Evolutionary conservation across 2,113 vertebrate genomes (phyloP).

Genomic region (Pterocles gutturalis): DNA sequence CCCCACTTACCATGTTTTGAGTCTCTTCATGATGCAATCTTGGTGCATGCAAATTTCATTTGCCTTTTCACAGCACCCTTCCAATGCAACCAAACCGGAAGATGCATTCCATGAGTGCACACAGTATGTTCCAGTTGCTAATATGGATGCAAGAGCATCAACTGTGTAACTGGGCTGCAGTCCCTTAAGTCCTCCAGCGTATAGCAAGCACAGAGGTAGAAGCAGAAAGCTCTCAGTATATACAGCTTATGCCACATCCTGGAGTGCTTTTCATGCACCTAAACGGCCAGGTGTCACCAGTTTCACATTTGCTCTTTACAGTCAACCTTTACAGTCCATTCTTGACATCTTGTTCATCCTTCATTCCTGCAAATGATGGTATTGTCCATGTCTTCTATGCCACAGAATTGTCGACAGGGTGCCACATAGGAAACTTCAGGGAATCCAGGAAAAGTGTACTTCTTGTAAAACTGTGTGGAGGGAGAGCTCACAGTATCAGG

Average conservation of each 20-base stretch:
- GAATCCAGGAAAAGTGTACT: neutral
- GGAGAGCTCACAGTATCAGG: neutral
- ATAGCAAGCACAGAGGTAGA: neutral
- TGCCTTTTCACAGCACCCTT: neutral
- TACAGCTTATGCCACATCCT: neutral
- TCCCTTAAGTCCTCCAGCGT: neutral
- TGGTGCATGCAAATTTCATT: neutral
- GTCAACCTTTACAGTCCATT: neutral
- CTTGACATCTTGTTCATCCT: neutral
- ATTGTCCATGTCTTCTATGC: neutral
- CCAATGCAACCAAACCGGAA: neutral
- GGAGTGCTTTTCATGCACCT: neutral
- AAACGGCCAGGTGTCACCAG: neutral
- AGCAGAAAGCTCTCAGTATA: neutral
- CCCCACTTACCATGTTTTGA: rapidly evolving
- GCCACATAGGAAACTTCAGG: neutral
- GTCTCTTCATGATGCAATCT: neutral
- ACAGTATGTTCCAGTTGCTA: neutral
- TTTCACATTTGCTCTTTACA: neutral
- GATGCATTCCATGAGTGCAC: neutral
- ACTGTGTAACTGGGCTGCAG: neutral
- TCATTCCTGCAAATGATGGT: neutral
- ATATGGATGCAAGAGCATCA: neutral
- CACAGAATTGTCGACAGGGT: neutral
- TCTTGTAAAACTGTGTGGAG: neutral